Evolutionary conservation across 2,113 vertebrate species (phyloP).

Genomic region (Erythrocercus mccallii): DNA sequence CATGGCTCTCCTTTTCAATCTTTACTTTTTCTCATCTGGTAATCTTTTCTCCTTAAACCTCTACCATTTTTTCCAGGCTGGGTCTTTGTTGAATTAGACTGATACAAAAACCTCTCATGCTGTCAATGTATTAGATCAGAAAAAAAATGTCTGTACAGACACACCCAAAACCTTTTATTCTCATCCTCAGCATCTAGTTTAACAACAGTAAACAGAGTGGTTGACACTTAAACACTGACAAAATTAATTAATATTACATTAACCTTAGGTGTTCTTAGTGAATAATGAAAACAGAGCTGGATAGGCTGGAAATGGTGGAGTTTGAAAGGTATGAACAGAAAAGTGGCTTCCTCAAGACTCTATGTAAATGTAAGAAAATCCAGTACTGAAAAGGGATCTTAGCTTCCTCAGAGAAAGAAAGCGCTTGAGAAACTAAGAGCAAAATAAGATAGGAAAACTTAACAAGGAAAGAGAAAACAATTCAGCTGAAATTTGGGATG

Average conservation of each 20-base stretch:
- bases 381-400: not conserved
- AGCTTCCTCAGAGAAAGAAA: not conserved
- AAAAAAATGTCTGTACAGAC: not conserved
- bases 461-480: not conserved
- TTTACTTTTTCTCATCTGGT: not conserved
- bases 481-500: not conserved
- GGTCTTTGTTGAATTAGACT: not conserved
- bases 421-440: not conserved
- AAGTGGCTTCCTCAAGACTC: not conserved
- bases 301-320: not conserved
- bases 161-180: not conserved
- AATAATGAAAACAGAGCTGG: not conserved
- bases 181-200: not conserved
- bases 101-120: not conserved
- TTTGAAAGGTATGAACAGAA: not conserved
- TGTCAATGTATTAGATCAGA: not conserved
- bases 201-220: not conserved
- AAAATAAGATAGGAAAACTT: not conserved
- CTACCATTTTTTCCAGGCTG: not conserved
- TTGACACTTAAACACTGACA: not conserved
- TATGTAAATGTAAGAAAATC: not conserved
- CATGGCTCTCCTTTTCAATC: not conserved
- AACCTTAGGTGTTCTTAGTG: not conserved
- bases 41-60: not conserved
- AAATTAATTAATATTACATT: slow-evolving; percentile 2